A percentile compares a stretch with the other conserved stretches of the same genome.
Evolutionary conservation across 2,797 vertebrate species (phyloP).

Genomic region (Sparidentex hasta): DNA sequence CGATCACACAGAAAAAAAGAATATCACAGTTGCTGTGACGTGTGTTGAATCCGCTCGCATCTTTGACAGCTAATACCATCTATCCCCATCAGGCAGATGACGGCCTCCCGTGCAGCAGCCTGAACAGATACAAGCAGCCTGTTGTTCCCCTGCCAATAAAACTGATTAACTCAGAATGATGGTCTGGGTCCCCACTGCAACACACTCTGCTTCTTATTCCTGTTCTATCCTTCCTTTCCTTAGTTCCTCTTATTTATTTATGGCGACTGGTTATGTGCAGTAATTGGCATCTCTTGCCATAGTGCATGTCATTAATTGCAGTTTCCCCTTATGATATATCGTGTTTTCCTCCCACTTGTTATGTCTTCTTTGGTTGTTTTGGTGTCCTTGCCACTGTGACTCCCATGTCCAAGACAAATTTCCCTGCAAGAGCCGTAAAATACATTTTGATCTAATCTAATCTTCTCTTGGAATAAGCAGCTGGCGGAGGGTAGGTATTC

Average conservation of each 20-base stretch:
- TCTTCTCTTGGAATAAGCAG: conserved; percentile 54
- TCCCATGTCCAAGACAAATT: conserved; percentile 48
- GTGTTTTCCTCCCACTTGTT: conserved; percentile 17
- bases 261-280: conserved; percentile 10
- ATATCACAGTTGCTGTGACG: neutral
- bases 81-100: conserved; percentile 40
- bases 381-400: conserved; percentile 35
- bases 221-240: conserved; percentile 2
- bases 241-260: conserved; percentile 27
- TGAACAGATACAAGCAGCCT: conserved; percentile 33
- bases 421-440: conserved; percentile 47
- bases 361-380: conserved; percentile 12
- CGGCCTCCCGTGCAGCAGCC: conserved; percentile 32
- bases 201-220: conserved; percentile 28
- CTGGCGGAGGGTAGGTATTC: conserved; percentile 46
- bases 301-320: conserved; percentile 1
- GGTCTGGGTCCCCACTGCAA: conserved; percentile 30
- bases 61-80: conserved; percentile 25
- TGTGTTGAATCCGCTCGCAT: neutral
- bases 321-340: conserved; percentile 14
- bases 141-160: conserved; percentile 65
- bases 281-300: neutral
- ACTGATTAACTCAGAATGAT: conserved; percentile 67
- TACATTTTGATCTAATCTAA: conserved; percentile 63
- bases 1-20: neutral